A percentile compares a stretch with the other conserved stretches of the same genome.
Conservation (phyloP, 2,888 invertebrate genomes). For the Andricus curvator region DNA sequence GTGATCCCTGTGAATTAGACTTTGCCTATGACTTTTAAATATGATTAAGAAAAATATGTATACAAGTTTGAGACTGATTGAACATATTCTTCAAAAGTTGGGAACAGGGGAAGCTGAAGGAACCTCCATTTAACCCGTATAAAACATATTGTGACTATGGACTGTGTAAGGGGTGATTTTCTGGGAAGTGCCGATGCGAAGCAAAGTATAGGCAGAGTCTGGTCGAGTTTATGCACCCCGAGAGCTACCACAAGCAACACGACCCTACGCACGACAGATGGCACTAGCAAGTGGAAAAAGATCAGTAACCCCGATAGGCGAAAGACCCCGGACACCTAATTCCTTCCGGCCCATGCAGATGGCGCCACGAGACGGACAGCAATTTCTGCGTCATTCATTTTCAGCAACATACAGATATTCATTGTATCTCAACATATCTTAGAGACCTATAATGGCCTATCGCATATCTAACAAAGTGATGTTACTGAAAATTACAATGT, state of each 20-base stretch:
- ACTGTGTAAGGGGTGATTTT: conserved; percentile 27
- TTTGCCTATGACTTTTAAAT: too few relatives aligned
- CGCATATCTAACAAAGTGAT: too few relatives aligned
- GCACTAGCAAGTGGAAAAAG: conserved; percentile 71
- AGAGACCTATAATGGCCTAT: too few relatives aligned
- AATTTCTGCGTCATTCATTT: conserved; percentile 47
- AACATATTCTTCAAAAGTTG: not conserved
- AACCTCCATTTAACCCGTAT: not conserved
- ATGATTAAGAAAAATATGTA: too few relatives aligned
- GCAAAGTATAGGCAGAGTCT: too few relatives aligned
- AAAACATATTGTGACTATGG: not conserved
- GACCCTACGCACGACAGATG: conserved; percentile 67
- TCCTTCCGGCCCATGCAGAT: conserved; percentile 61
- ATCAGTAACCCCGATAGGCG: conserved; percentile 72
- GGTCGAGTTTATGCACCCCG: conserved; percentile 41
- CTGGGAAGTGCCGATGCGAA: conserved; percentile 20
- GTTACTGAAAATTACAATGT: not conserved
- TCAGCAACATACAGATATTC: not conserved
- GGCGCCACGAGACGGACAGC: conserved; percentile 57
- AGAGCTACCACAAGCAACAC: conserved; percentile 47
- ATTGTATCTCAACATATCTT: too few relatives aligned
- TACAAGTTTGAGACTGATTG: not conserved
- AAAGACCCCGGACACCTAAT: conserved; percentile 63
- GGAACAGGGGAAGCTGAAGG: not conserved
- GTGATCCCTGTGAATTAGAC: too few relatives aligned